Evolutionary conservation across 2,797 vertebrate species (phyloP).

Genomic region (Gymnopithys bicolor): DNA sequence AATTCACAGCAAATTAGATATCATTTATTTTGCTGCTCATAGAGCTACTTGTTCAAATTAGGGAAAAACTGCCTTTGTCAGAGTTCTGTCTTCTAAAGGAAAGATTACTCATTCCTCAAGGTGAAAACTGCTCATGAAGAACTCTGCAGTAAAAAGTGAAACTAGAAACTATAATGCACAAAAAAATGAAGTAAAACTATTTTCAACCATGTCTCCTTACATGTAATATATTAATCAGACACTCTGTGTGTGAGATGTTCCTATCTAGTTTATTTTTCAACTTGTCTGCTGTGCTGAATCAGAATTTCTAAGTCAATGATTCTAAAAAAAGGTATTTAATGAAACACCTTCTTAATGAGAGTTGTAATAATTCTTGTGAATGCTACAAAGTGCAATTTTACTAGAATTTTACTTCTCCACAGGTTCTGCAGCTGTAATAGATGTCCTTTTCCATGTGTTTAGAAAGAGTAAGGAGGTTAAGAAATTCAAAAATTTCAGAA

Average conservation of each 20-base stretch:
- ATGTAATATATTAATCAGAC: neutral
- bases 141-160: neutral
- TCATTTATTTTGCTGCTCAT: neutral
- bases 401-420: neutral
- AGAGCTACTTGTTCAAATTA: neutral
- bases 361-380: neutral
- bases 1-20: neutral
- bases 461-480: neutral
- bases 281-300: neutral
- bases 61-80: neutral
- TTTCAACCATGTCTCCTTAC: neutral
- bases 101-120: neutral
- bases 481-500: neutral
- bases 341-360: neutral
- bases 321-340: conserved; percentile 1
- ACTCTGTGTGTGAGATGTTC: neutral
- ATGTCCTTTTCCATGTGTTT: neutral
- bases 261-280: neutral
- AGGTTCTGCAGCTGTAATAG: neutral
- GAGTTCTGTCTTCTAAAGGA: neutral
- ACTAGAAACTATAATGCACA: neutral
- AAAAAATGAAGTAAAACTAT: neutral
- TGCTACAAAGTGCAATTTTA: neutral
- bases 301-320: conserved; percentile 4
- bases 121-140: neutral